Base-by-base conservation (phyloP, 1,140 invertebrate genomes). In the Vanessa tameamea region DNA sequence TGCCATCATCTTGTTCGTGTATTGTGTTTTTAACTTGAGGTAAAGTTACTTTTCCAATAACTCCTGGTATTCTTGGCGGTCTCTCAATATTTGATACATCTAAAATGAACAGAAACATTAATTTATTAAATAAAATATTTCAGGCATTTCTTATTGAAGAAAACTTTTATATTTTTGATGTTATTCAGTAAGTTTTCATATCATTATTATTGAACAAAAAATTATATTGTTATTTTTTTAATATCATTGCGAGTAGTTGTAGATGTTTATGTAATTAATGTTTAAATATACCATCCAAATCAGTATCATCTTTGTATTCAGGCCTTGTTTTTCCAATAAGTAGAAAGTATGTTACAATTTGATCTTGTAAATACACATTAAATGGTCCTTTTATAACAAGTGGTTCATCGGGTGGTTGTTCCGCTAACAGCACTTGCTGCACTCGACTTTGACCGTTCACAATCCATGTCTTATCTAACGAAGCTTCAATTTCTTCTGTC, bases 1-100 rank as follows among this genome's bases (percentile, higher is more conserved):
- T 97, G n/a, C 97, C 97, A 91, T 99, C 98, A 47, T 97, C 95
- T 93, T 99, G 98, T 90, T 99, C 97, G 88, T 99, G 98, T 6
- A 99, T 95, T 13, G 95, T 95, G 14, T 94, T 94, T 75, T 93
- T 91, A 47, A 94, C 68, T 48, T 88, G 83, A 53, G 94, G 77
- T 69, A 93, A 79, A 31, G 86, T 89, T 61, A 88, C 84, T 76
- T 91, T 91, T 37, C 94, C 94, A 77, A 95, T 94, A 65, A 95
- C 93, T 66, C 87, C 87, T 13, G 95, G 94, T 66, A 96, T 94
- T 55, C 94, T 92, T 23, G 95, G 89, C 63, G 95, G 94, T 64
- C 95, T 94, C 72, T 93, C 87, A 48, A 97, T 92, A 75, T 95
- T 93, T 14, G 94, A 94, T 11, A 97, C 94, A 94, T 97, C 96